These are phyloP conservation scores for Drosophila bipectinata DNA, from an alignment of 1,140 invertebrate species.

Conservation along the genomic window DNA sequence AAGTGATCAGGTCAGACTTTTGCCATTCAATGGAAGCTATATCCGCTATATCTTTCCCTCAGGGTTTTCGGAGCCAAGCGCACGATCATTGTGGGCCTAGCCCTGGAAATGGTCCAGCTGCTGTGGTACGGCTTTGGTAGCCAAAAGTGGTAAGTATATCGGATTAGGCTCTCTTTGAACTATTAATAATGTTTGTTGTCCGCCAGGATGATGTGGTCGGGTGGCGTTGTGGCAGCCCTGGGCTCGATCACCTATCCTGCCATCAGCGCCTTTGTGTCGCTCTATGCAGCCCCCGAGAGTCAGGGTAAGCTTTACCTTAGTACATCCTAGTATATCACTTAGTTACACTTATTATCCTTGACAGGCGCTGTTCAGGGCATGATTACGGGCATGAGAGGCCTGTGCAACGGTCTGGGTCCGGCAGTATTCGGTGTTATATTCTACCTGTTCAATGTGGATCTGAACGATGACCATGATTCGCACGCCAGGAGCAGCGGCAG, in stretches of 20 bases:
- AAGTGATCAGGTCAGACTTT: neutral
- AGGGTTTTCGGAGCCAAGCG: conserved; percentile 94
- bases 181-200: neutral
- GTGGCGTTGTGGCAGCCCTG: conserved; percentile 96
- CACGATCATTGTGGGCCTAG: conserved; percentile 97
- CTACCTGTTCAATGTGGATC: conserved; percentile 98
- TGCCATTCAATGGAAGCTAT: neutral
- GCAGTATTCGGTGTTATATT: conserved; percentile 99
- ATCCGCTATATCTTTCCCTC: neutral
- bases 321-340: neutral
- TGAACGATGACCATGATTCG: conserved; percentile 89
- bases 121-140: conserved; percentile 97
- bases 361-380: conserved; percentile 98
- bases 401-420: conserved; percentile 96
- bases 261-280: conserved; percentile 99
- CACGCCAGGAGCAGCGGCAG: conserved; percentile 55
- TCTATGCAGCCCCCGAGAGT: conserved; percentile 97
- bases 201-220: conserved; percentile 99
- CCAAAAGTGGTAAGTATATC: conserved; percentile 84
- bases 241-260: conserved; percentile 99
- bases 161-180: neutral
- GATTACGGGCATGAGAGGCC: conserved; percentile 97
- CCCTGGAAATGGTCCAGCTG: conserved; percentile 98
- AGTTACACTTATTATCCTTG: neutral
- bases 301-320: conserved; percentile 88